These are phyloP conservation scores for Xylocampa areola DNA, from an alignment of 2,888 invertebrate genomes.

Conservation along the genomic window DNA sequence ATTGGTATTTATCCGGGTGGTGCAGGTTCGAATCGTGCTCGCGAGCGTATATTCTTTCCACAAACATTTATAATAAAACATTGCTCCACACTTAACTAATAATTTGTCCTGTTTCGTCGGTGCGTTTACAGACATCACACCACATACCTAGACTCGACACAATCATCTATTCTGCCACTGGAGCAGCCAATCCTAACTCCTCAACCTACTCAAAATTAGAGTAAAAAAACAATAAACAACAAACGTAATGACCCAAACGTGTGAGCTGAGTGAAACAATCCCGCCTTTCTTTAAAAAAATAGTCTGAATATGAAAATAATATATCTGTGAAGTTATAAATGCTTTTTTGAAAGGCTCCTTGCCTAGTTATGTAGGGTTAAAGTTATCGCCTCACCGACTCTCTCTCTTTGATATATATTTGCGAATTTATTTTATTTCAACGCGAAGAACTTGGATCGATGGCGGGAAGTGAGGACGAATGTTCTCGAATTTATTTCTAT, in stretches of 20 bases:
- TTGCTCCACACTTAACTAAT: no score
- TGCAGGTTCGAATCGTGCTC: no score
- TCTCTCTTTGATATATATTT: conserved; percentile 38
- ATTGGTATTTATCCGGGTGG: no score
- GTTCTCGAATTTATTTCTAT: conserved; percentile 25
- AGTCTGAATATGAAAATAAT: conserved; percentile 22
- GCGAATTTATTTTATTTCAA: conserved; percentile 43
- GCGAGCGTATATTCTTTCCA: no score
- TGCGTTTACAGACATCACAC: no score
- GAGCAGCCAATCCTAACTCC: no score
- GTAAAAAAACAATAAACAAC: no score
- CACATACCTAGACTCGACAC: no score
- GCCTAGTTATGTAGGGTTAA: conserved; percentile 26
- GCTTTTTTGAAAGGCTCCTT: conserved; percentile 30
- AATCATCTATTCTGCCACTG: no score
- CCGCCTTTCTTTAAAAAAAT: conserved; percentile 10
- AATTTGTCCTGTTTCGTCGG: no score
- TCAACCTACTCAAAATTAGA: conserved; percentile 1
- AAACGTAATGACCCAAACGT: conserved; percentile 1
- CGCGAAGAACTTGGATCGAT: conserved; percentile 26
- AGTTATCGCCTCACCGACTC: conserved; percentile 26
- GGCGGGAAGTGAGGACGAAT: conserved; percentile 16
- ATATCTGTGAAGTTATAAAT: conserved; percentile 41
- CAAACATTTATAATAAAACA: no score
- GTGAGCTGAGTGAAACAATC: conserved; percentile 23